Evolutionary conservation across 2,888 invertebrate genomes (phyloP).

Genomic region (Drosophila aldrichi): DNA sequence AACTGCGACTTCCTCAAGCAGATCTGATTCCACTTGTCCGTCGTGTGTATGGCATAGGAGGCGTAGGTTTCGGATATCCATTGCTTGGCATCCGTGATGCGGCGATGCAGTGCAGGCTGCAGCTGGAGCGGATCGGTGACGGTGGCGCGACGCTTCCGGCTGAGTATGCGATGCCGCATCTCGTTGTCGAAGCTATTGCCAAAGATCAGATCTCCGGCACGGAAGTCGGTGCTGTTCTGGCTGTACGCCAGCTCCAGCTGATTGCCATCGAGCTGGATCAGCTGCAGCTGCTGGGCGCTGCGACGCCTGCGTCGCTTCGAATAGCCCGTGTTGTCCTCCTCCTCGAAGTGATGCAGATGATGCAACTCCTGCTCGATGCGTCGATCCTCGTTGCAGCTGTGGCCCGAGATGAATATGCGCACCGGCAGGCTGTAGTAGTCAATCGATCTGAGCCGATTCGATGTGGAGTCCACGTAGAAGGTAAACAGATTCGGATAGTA

Average conservation of each 20-base stretch:
- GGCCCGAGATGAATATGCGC: slow-evolving; percentile 90
- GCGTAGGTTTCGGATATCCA: slow-evolving; percentile 95
- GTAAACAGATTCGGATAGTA: slow-evolving; percentile 94
- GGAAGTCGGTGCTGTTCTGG: slow-evolving; percentile 82
- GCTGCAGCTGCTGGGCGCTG: slow-evolving; percentile 37
- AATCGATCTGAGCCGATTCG: slow-evolving; percentile 91
- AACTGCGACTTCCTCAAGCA: slow-evolving; percentile 92
- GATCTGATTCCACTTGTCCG: slow-evolving; percentile 92
- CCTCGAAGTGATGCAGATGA: slow-evolving; percentile 86
- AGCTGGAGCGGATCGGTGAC: slow-evolving; percentile 86
- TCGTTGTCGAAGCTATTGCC: slow-evolving; percentile 87
- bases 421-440: slow-evolving; percentile 93
- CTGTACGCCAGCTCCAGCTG: slow-evolving; percentile 69
- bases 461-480: slow-evolving; percentile 94
- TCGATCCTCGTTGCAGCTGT: slow-evolving; percentile 89
- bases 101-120: slow-evolving; percentile 86
- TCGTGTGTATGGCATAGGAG: slow-evolving; percentile 94
- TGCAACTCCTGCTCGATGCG: slow-evolving; percentile 87
- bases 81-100: slow-evolving; percentile 91
- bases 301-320: slow-evolving; percentile 86
- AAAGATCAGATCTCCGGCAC: slow-evolving; percentile 87
- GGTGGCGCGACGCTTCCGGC: slow-evolving; percentile 86
- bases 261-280: slow-evolving; percentile 56
- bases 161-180: slow-evolving; percentile 86
- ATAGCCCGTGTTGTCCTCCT: slow-evolving; percentile 87